Evolutionary conservation across 2,888 invertebrate genomes (phyloP), one percentile per base, ranked within the genome.

Genomic region (Stegana nigrithorax): DNA sequence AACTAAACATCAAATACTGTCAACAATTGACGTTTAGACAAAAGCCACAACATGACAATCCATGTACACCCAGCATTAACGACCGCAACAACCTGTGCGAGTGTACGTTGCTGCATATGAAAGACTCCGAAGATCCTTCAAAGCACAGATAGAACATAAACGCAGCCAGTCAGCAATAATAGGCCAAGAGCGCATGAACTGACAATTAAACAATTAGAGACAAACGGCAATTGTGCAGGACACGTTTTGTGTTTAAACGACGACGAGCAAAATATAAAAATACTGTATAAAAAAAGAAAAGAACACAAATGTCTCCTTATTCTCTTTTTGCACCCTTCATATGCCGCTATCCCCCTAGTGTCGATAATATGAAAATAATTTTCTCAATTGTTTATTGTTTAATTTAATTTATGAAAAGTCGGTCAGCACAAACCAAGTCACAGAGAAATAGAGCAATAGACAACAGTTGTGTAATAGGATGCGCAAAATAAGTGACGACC

Each of bases 331-430:
- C n/a, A n/a, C n/a, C n/a, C n/a, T n/a, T n/a, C n/a, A n/a, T n/a
- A n/a, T n/a, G 47, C 23, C 19, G 47, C 50, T 26, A 56, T n/a
- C n/a, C n/a, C n/a, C n/a, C n/a, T n/a, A n/a, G 63, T 67, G 75
- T 75, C 75, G 80, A 81, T 82, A 82, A 82, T 82, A 80, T 73
- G 78, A 82, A 81, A 71, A 80, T 82, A 81, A 82, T 82, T 78
- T 76, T 65, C 67, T 45, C 66, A 68, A 66, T 56, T 55, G 62
- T 12, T 61, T 56, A 66, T 67, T 70, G 69, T 73, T 60, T 55
- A 42, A 29, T 44, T 25, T 42, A 42, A 60, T 51, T 60, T 60
- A 50, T 39, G 25, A 50, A 64, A 36, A 36, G 62, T 62, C 63
- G 26, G 32, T 27, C 27, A 68, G 65, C 51, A 63, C 44, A 29